Percentiles rank a stretch among this genome's conserved stretches.
phyloP scores from a whole-genome alignment of 2,888 invertebrate genomes.

The Cerceris ruficornis region DNA sequence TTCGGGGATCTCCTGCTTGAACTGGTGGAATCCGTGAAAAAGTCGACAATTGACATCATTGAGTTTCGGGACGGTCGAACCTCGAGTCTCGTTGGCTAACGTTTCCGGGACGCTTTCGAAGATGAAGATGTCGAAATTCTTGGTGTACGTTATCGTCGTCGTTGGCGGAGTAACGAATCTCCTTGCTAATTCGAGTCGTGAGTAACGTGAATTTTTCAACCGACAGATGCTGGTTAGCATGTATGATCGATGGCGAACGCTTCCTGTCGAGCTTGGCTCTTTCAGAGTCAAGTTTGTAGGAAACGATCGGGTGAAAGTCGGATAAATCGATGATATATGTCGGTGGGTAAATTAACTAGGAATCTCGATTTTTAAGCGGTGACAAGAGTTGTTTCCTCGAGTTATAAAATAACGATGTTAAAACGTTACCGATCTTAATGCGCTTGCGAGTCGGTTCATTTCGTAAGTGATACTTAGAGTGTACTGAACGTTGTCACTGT shows the following conservation, averaged over 20 bases:
- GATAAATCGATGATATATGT: background rate
- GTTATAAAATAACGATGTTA: no score
- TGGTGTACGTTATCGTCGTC: slow-evolving; percentile 27
- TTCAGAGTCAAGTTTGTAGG: slow-evolving; percentile 25
- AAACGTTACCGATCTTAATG: no score
- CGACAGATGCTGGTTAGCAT: background rate
- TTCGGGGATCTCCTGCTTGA: background rate
- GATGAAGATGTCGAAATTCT: slow-evolving; percentile 5
- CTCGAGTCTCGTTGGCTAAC: background rate
- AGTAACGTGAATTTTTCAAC: slow-evolving; percentile 46
- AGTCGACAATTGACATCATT: background rate
- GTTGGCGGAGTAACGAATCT: slow-evolving; percentile 27
- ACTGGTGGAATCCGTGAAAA: background rate
- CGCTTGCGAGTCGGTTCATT: no score
- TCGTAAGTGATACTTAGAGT: background rate
- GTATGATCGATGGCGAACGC: background rate
- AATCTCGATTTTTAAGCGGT: background rate
- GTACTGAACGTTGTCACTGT: background rate
- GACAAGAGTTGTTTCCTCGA: no score
- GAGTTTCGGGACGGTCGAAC: background rate
- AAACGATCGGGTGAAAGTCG: slow-evolving; percentile 37
- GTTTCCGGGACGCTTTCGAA: background rate
- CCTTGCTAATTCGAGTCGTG: slow-evolving; percentile 52
- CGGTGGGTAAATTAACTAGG: background rate
- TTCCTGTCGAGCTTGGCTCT: background rate